Percentiles rank a stretch among this genome's conserved stretches.
phyloP scores from a whole-genome alignment of 2,888 invertebrate species.

The Venustoraphidia nigricollis region DNA sequence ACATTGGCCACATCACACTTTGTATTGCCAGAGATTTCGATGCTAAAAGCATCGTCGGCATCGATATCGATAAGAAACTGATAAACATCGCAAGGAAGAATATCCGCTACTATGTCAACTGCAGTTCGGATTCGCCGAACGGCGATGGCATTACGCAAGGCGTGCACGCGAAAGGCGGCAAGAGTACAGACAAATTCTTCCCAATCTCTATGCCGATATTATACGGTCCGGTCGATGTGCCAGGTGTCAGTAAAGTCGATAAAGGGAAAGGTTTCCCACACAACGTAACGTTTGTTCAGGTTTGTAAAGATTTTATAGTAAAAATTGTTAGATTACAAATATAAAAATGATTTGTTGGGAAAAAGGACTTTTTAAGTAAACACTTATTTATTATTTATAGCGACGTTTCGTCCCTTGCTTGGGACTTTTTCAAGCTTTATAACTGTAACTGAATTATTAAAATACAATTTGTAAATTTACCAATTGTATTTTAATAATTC shows the following conservation, averaged over 20 bases:
- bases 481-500: too few relatives aligned
- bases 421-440: too few relatives aligned
- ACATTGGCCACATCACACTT: slow-evolving; percentile 89
- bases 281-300: slow-evolving; percentile 80
- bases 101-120: slow-evolving; percentile 48
- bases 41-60: slow-evolving; percentile 76
- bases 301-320: slow-evolving; percentile 25
- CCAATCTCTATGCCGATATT: slow-evolving; percentile 79
- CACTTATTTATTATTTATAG: too few relatives aligned
- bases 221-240: slow-evolving; percentile 64
- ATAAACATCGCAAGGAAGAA: slow-evolving; percentile 60
- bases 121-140: slow-evolving; percentile 23
- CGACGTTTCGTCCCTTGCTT: too few relatives aligned
- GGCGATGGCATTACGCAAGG: slow-evolving; percentile 9
- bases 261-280: slow-evolving; percentile 58
- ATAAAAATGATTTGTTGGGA: too few relatives aligned
- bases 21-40: slow-evolving; percentile 74
- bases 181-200: slow-evolving; percentile 36
- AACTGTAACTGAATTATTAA: too few relatives aligned
- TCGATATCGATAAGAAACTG: slow-evolving; percentile 86
- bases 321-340: not conserved
- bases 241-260: slow-evolving; percentile 28
- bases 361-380: too few relatives aligned
- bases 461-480: too few relatives aligned
- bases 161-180: not conserved